Evolutionary conservation across 2,888 invertebrate species (phyloP), one percentile per base, ranked within the genome.

Genomic region (Cryptus armator): DNA sequence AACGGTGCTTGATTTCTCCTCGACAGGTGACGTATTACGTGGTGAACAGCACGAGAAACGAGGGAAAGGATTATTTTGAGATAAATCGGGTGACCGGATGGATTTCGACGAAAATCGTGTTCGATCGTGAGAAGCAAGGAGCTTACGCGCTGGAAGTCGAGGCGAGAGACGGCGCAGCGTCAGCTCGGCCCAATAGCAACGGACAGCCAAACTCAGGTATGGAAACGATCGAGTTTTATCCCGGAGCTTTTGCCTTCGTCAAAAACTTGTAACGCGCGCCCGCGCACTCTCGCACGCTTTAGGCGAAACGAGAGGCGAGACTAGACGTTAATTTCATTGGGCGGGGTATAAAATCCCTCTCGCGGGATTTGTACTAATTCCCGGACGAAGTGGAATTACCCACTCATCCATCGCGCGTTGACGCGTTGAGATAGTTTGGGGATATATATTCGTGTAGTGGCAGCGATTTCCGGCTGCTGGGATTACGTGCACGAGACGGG

Each of bases 101-200:
- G 94, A 97, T 99, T 93, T 98, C 97, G 95, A 99, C 99, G 59
- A 98, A 98, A 94, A 96, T 98, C 89, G 97, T 98, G 91, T 99
- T 99, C 95, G 99, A 99, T 95, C 96, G 99, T 87, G 99, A 99
- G 95, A 98, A 98, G 95, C 98, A 99, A 94, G 98, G 98, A 66
- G 98, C 99, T 83, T 99, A 99, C 95, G 99, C 99, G 51, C 95
- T 99, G 92, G 99, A 99, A 93, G 99, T 99, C 90, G 98, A 98
- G 94, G 99, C 99, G 0, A 95, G 98, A 82, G 99, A 99, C 93
- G 99, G 99, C 75, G 98, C 98, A 80, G 97, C 98, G n/a, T 99
- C 99, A 14, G 99, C 98, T 77, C 95, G 99, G 87, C 99, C 99
- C 62, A 98, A 99, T 94, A 97, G 98, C 93, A 97, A 97, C 93